Evolutionary conservation across 2,113 vertebrate species (phyloP).

Genomic region (Lanius collurio): DNA sequence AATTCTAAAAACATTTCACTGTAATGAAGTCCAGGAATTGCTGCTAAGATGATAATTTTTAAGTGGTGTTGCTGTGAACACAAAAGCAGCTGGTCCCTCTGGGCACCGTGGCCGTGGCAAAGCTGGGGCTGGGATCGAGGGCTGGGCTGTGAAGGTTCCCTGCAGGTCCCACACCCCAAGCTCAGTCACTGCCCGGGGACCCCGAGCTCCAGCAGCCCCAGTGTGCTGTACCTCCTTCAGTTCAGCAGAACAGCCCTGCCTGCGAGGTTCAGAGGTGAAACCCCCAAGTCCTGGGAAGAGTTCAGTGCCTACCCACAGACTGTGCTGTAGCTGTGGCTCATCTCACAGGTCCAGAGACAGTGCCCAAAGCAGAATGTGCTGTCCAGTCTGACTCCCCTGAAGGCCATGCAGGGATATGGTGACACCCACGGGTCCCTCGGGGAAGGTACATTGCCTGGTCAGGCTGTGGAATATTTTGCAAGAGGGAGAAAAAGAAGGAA

Average conservation of each 20-base stretch:
- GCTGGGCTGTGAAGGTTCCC: not conserved
- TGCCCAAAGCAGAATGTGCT: not conserved
- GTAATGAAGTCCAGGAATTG: not conserved
- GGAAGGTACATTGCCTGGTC: not conserved
- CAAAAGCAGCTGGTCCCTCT: not conserved
- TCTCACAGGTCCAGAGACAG: not conserved
- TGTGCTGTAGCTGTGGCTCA: not conserved
- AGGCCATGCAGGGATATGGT: rapidly evolving
- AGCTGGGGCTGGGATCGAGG: not conserved
- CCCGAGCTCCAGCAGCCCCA: not conserved
- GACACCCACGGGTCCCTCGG: not conserved
- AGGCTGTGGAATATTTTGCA: not conserved
- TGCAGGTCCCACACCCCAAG: not conserved
- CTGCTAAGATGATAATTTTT: not conserved
- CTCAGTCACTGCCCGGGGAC: not conserved
- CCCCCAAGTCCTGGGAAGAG: not conserved
- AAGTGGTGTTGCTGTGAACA: not conserved
- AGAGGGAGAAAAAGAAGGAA: not conserved
- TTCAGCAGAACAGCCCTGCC: not conserved
- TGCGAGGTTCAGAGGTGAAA: not conserved
- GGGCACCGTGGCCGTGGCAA: rapidly evolving
- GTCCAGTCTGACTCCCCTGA: not conserved
- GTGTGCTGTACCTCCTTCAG: rapidly evolving
- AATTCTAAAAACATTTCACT: not conserved
- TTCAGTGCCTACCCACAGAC: rapidly evolving